These are phyloP conservation scores for Leptinotarsa peninsularis DNA, from an alignment of 2,888 invertebrate genomes.

Conservation along the genomic window DNA sequence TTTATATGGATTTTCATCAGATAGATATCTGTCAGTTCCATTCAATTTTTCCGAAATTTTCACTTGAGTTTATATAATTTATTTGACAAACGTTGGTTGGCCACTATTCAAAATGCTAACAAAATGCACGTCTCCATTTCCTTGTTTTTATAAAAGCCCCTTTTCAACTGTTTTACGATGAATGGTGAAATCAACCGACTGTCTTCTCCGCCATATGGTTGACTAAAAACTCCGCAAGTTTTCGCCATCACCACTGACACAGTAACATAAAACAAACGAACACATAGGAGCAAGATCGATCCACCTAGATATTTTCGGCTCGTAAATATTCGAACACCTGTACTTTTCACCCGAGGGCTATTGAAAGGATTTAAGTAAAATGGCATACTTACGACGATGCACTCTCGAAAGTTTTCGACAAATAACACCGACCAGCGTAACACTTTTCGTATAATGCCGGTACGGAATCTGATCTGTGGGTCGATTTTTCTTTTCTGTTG, in stretches of 20 bases:
- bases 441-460: slow-evolving; percentile 21
- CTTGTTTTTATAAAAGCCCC: no score
- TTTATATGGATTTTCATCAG: no score
- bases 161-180: neutral
- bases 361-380: slow-evolving; percentile 18
- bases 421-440: slow-evolving; percentile 18
- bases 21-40: no score
- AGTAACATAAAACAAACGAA: slow-evolving; percentile 15
- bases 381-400: slow-evolving; percentile 19
- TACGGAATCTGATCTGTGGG: slow-evolving; percentile 1
- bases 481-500: neutral
- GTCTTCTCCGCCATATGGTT: neutral
- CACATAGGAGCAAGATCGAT: neutral
- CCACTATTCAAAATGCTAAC: no score
- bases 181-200: neutral
- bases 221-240: neutral
- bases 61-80: no score
- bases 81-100: no score
- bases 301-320: slow-evolving; percentile 22
- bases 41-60: no score
- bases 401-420: slow-evolving; percentile 26
- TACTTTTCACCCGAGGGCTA: slow-evolving; percentile 7
- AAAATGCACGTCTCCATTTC: no score
- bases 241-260: slow-evolving; percentile 4
- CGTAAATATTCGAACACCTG: slow-evolving; percentile 24